phyloP scores from a whole-genome alignment of 64 coral and sea anemone species.

The Stichodactyla mertensii region DNA sequence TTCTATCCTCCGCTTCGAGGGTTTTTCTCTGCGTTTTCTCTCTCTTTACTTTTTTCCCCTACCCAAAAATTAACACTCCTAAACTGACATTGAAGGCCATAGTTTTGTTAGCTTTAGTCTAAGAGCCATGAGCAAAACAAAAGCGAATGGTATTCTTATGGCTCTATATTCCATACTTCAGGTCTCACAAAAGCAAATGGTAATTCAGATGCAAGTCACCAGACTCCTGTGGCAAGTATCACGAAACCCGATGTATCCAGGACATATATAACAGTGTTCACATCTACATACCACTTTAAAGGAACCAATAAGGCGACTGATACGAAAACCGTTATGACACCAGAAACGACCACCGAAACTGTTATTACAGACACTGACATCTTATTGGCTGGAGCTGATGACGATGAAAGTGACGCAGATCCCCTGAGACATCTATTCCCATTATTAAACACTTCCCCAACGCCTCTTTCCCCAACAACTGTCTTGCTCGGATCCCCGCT shows the following conservation, averaged over 20 bases:
- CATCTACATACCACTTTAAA: conserved; percentile 49
- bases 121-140: background rate
- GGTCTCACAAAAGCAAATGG: conserved; percentile 62
- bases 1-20: no score
- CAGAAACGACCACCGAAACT: conserved; percentile 71
- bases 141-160: background rate
- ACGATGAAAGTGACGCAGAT: conserved; percentile 74
- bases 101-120: no score
- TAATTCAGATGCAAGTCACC: conserved; percentile 44
- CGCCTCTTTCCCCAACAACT: conserved; percentile 42
- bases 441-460: conserved; percentile 56
- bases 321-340: conserved; percentile 34
- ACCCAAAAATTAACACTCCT: no score
- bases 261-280: conserved; percentile 79
- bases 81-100: no score
- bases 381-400: conserved; percentile 81
- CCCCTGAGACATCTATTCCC: conserved; percentile 79
- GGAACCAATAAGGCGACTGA: conserved; percentile 43
- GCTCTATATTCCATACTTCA: background rate
- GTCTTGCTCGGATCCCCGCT: conserved; percentile 44
- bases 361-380: conserved; percentile 88
- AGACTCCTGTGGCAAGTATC: conserved; percentile 53
- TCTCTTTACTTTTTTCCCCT: no score
- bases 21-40: no score
- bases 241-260: conserved; percentile 69